A percentile compares a stretch with the other conserved stretches of the same genome.
Conservation (phyloP, 2,113 vertebrate species). For the Dissostichus mawsoni region DNA sequence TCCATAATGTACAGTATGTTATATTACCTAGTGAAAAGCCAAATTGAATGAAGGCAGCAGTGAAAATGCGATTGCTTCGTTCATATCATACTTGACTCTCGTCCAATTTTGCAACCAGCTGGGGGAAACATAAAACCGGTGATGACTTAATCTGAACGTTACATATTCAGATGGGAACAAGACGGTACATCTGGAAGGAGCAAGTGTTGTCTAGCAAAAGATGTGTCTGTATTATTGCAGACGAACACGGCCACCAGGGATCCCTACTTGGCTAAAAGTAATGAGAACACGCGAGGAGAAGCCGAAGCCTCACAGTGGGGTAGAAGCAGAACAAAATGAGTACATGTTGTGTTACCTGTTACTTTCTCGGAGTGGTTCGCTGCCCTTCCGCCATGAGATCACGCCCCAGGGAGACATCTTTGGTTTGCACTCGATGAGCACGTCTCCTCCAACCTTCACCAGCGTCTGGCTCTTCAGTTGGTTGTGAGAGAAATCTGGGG, state of each 20-base stretch:
- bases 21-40: neutral
- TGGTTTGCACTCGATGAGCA: slow-evolving; percentile 94
- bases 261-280: neutral
- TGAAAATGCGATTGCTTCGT: neutral
- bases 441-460: slow-evolving; percentile 93
- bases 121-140: neutral
- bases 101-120: neutral
- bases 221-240: slow-evolving; percentile 25
- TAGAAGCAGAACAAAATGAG: slow-evolving; percentile 11
- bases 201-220: neutral
- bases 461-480: slow-evolving; percentile 91
- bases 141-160: neutral
- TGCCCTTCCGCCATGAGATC: slow-evolving; percentile 94
- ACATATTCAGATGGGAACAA: slow-evolving; percentile 3
- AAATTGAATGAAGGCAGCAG: neutral
- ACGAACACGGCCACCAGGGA: neutral
- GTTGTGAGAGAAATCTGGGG: slow-evolving; percentile 94
- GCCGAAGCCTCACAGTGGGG: neutral
- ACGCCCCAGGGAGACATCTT: slow-evolving; percentile 95
- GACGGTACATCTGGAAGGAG: slow-evolving; percentile 11
- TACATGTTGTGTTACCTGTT: slow-evolving; percentile 86
- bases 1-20: neutral
- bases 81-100: neutral
- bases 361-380: slow-evolving; percentile 87
- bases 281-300: neutral